Conservation (phyloP, 1,140 invertebrate species). For the Diplogasteroides magnus region DNA sequence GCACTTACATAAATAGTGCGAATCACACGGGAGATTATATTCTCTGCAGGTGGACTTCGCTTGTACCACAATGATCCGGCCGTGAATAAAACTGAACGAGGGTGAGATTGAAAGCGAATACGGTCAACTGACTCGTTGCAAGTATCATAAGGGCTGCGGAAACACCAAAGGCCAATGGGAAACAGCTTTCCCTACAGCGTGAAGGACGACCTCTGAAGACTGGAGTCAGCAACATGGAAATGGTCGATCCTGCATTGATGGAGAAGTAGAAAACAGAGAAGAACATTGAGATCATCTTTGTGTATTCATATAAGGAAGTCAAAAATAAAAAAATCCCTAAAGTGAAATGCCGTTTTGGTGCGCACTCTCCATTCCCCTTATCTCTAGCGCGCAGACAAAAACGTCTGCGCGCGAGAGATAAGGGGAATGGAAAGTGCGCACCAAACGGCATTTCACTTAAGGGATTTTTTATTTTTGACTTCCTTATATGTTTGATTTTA, state of each 20-base stretch:
- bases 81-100: constrained; percentile 14
- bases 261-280: constrained; percentile 49
- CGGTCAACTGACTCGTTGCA: constrained; percentile 38
- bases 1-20: constrained; percentile 4
- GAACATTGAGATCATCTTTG: constrained; percentile 39
- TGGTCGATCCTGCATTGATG: constrained; percentile 42
- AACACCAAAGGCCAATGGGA: constrained; percentile 42
- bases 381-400: no score
- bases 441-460: no score
- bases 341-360: no score
- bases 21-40: constrained; percentile 7
- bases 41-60: constrained; percentile 27
- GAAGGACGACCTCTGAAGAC: constrained; percentile 48
- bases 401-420: no score
- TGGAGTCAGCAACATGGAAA: constrained; percentile 54
- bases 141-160: constrained; percentile 52
- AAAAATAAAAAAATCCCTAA: no score
- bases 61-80: constrained; percentile 26
- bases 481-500: no score
- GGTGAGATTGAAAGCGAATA: constrained; percentile 8
- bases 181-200: constrained; percentile 44
- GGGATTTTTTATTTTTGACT: no score
- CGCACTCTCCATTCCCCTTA: no score
- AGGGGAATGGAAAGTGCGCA: no score
- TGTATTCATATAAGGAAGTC: no score